Percentiles rank a stretch among this genome's conserved stretches.
These are phyloP conservation scores for Salarias fasciatus DNA, from an alignment of 2,797 vertebrate genomes.

Conservation along the genomic window DNA sequence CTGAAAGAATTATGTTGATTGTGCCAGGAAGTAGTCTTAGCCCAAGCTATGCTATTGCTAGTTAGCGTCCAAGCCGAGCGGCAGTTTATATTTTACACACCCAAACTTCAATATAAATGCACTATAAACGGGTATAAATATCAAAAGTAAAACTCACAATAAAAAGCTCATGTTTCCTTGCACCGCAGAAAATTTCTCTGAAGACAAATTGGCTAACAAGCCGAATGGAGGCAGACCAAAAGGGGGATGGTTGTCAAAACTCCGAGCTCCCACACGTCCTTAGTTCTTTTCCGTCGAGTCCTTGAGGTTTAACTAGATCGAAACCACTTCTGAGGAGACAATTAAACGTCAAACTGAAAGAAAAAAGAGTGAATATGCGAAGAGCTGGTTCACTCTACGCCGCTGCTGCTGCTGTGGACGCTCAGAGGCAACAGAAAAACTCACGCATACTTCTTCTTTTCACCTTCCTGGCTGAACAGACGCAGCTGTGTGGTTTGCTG, in stretches of 20 bases:
- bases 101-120: neutral
- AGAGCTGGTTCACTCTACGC: neutral
- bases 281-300: constrained; percentile 15
- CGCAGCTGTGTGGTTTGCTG: constrained; percentile 19
- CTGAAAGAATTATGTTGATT: neutral
- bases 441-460: constrained; percentile 62
- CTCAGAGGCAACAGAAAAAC: constrained; percentile 61
- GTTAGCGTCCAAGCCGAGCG: constrained; percentile 16
- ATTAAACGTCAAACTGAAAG: neutral
- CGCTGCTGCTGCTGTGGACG: constrained; percentile 44
- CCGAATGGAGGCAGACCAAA: constrained; percentile 26
- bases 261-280: constrained; percentile 27
- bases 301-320: neutral
- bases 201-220: constrained; percentile 33
- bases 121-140: neutral
- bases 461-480: neutral
- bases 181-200: constrained; percentile 32
- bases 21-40: constrained; percentile 65
- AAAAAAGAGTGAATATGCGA: neutral
- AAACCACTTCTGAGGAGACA: neutral
- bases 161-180: constrained; percentile 85
- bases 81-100: neutral
- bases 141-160: constrained; percentile 77
- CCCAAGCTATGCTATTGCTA: constrained; percentile 43
- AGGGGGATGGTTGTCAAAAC: constrained; percentile 36